Base-by-base conservation (phyloP, 37 sponge, comb jelly and placozoan species). In the Corticium candelabrum region DNA sequence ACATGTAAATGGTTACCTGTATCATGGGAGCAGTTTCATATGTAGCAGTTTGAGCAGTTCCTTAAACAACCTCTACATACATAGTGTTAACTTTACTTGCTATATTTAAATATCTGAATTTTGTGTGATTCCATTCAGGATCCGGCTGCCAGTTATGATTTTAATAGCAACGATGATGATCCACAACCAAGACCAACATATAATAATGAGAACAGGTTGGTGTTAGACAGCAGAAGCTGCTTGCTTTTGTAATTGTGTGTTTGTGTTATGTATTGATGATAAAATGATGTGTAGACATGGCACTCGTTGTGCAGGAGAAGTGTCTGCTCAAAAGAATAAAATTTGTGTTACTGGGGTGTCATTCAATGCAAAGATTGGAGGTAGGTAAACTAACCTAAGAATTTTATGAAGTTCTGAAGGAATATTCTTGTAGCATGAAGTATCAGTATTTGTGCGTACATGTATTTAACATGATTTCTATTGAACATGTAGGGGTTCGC, bases 81-180 rank as follows among this genome's bases (percentile, higher is more conserved):
- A n/a, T n/a, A n/a, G n/a, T n/a, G n/a, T n/a, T n/a, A n/a, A n/a
- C n/a, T n/a, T n/a, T n/a, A n/a, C n/a, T n/a, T n/a, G n/a, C n/a
- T n/a, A n/a, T n/a, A n/a, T n/a, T n/a, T n/a, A 50, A 21, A 21
- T 50, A 11, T 50, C 62, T 50, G 21, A 50, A 50, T 50, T 50
- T 50, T 21, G 62, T 50, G 62, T 50, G 11, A 50, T 50, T 5
- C 77, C 36, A 32, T 30, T 7, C 70, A 93, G 94, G 96, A 94
- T 43, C 85, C 88, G 0, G 33, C 75, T 39, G 99, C 99, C 15
- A 92, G 96, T 78, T 94, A 86, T 74, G 99, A 98, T 41, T 77
- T 91, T 37, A 97, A 97, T 75, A 69, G 68, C 72, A 81, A 94
- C 27, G 99, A 98, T 72, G 33, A 34, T 7, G 96, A 98, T 79